Conservation (phyloP, 2,797 vertebrate species). For the Lacerta viridis region DNA sequence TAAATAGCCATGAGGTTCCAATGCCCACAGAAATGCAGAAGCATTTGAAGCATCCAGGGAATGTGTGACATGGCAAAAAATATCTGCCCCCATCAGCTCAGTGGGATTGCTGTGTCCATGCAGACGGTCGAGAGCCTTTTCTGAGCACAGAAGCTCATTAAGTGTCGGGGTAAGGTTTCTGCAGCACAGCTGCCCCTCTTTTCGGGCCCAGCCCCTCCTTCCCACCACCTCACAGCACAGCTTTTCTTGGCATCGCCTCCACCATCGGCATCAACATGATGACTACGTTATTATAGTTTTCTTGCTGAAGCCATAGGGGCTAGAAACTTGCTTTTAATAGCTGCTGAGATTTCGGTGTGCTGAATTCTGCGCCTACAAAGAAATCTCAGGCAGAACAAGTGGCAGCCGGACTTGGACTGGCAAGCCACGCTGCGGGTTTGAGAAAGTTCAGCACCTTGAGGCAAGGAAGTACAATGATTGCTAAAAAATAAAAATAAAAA, state of each 20-base stretch:
- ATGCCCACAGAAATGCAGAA: conserved; percentile 4
- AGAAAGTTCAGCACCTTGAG: background rate
- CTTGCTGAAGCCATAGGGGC: background rate
- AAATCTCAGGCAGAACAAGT: background rate
- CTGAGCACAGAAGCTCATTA: background rate
- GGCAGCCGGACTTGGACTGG: background rate
- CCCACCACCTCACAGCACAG: background rate
- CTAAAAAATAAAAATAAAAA: background rate
- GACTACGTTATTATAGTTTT: too few relatives aligned
- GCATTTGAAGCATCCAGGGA: background rate
- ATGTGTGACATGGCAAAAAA: conserved; percentile 37
- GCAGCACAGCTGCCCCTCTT: background rate
- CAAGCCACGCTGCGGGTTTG: background rate
- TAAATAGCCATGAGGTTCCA: background rate
- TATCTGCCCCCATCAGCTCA: conserved; percentile 14
- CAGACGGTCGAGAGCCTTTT: background rate
- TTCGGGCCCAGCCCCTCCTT: background rate
- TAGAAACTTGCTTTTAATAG: background rate
- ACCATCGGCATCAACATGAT: background rate
- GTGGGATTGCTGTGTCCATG: background rate
- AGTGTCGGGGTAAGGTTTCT: conserved; percentile 12
- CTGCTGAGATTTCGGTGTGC: background rate
- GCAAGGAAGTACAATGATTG: background rate
- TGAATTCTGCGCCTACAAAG: background rate
- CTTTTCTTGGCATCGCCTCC: background rate